These are phyloP conservation scores for Periphyllus acericola DNA, from an alignment of 2,888 invertebrate genomes.

Conservation along the genomic window DNA sequence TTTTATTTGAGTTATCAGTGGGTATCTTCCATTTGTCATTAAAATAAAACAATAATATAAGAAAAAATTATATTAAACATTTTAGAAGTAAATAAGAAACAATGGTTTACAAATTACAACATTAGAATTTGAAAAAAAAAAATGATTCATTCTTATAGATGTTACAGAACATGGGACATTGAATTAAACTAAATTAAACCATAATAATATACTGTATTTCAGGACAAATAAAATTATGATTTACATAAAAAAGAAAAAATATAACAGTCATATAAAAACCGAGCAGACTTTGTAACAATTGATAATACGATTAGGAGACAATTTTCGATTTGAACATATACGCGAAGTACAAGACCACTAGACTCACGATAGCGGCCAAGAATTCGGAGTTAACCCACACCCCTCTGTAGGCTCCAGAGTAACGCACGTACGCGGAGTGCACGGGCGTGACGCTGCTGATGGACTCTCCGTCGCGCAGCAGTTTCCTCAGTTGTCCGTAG, in stretches of 20 bases:
- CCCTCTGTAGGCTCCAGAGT: slow-evolving; percentile 86
- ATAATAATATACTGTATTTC: neutral
- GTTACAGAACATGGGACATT: neutral
- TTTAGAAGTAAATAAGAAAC: neutral
- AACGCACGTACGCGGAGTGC: slow-evolving; percentile 77
- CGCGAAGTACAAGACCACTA: slow-evolving; percentile 84
- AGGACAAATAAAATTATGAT: neutral
- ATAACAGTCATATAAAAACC: slow-evolving; percentile 15
- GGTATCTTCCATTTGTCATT: neutral
- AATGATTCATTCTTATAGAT: neutral
- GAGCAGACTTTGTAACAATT: slow-evolving; percentile 31
- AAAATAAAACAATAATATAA: neutral
- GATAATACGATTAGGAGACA: slow-evolving; percentile 67
- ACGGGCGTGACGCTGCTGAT: slow-evolving; percentile 76
- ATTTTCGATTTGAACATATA: slow-evolving; percentile 82
- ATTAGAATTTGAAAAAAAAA: neutral
- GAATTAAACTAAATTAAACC: neutral
- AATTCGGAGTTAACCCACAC: slow-evolving; percentile 94
- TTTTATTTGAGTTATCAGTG: no score
- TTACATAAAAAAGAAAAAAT: slow-evolving; percentile 21
- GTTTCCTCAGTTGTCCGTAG: slow-evolving; percentile 86
- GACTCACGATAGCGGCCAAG: slow-evolving; percentile 81
- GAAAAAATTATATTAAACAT: slow-evolving; percentile 6
- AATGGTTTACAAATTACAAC: neutral
- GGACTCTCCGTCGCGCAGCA: slow-evolving; percentile 76